Evolutionary conservation across 2,888 invertebrate species (phyloP), one percentile per base, ranked within the genome.

Genomic region (Drosophila pseudotakahashii): DNA sequence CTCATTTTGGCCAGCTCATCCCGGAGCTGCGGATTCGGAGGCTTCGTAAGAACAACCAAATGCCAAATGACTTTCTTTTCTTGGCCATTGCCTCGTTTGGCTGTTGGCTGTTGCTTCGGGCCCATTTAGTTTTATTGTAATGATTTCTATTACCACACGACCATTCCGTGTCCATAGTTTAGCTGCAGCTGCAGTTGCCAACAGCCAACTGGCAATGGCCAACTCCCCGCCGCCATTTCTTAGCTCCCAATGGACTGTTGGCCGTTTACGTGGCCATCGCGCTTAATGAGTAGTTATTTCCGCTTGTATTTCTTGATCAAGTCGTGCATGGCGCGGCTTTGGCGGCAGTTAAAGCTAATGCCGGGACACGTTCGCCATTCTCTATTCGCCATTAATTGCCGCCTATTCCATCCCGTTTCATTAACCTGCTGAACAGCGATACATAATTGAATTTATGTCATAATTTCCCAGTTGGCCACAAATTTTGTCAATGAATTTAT

Each of bases 201-300:
- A 51, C 67, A 58, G 26, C 26, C 26, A 26, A 26, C 26, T 19
- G 19, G 19, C 51, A 61, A 36, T 9, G 4, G 23, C 42, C 53
- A 57, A 47, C 60, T 66, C 67, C 63, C 76, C 2, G 37, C 19
- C 37, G 51, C 37, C 37, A 39, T 52, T 52, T 39, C 26, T 16
- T 30, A 73, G 64, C 53, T 74, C 63, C 58, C 69, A 60, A 67
- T 71, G 76, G 70, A 57, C 67, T 44, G 70, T 39, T 64, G 66
- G 50, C 60, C 63, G 75, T 80, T 77, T 79, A 88, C 87, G 81
- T 83, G 88, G 86, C 76, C 88, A 85, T 81, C 83, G 68, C 73
- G 71, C 78, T 76, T 84, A 84, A 84, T 84, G 84, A 84, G 84
- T 84, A 84, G 80, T 87, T 84, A 84, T 84, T 87, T 84, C 84